Percentiles rank a stretch among this genome's conserved stretches.
Conservation (phyloP, 2,888 invertebrate species). For the Beris chalybata region DNA sequence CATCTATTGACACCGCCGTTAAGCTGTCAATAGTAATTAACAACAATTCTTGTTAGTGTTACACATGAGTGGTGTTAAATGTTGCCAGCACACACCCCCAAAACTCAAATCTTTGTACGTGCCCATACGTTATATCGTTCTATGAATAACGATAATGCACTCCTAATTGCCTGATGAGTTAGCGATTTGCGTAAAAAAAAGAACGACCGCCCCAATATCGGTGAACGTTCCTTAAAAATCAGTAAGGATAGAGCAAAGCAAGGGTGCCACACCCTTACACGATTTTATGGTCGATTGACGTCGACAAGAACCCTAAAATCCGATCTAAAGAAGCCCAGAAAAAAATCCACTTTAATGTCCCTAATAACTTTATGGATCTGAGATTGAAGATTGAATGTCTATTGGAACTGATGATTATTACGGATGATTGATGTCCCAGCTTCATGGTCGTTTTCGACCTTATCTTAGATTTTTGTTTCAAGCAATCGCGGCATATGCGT, state of each 20-base stretch:
- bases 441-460: too few relatives aligned
- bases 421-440: too few relatives aligned
- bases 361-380: too few relatives aligned
- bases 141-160: conserved; percentile 39
- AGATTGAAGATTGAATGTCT: too few relatives aligned
- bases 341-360: too few relatives aligned
- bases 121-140: conserved; percentile 8
- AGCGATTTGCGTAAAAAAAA: conserved; percentile 51
- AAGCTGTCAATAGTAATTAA: conserved; percentile 49
- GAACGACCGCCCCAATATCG: conserved; percentile 27
- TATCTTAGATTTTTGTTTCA: too few relatives aligned
- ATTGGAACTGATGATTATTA: too few relatives aligned
- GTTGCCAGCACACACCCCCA: neutral
- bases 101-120: conserved; percentile 1
- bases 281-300: conserved; percentile 38
- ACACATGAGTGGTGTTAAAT: conserved; percentile 50
- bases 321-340: too few relatives aligned
- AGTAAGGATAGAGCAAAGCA: conserved; percentile 4
- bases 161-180: conserved; percentile 57
- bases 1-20: neutral
- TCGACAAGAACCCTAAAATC: conserved; percentile 12
- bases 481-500: too few relatives aligned
- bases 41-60: conserved; percentile 53
- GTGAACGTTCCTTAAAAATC: conserved; percentile 20
- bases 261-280: conserved; percentile 34